Evolutionary conservation across 2,113 vertebrate genomes (phyloP), one percentile per base, ranked within the genome.

Genomic region (Megaceryle torquata): DNA sequence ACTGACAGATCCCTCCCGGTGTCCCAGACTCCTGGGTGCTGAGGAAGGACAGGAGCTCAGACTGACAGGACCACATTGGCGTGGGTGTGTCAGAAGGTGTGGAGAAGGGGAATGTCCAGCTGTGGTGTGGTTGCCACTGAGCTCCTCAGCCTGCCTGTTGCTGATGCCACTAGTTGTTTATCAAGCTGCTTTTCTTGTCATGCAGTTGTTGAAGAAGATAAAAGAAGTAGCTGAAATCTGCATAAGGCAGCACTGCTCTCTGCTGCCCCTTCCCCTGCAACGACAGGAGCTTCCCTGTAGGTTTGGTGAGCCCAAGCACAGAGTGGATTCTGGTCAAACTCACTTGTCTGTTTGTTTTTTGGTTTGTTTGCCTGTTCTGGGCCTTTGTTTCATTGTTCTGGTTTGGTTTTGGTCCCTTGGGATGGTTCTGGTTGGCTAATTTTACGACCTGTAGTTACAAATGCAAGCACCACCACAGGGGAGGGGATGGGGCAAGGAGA

Each of bases 51-150:
- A 53, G 31, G 44, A 81, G 80, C 84, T 75, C 44, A n/a, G 68
- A 9, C 25, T 0, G 1, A 17, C 15, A 11, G 5, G 43, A 31
- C 13, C 28, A 5, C 5, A 0, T 7, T 39, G 63, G 22, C 31
- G 4, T 28, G 4, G 28, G 17, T 13, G 10, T n/a, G 15, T 70
- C 8, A 29, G 28, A 22, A 65, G 64, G 16, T 53, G 56, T 50
- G 31, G 53, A 69, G 57, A 12, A 61, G 39, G 24, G 12, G 24
- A 31, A 2, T 24, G 5, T 25, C 71, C 71, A 65, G 11, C 43
- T 56, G 29, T 25, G 28, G 10, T 9, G 50, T 61, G 50, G 37
- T 37, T 83, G 29, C 50, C 4, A 1, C 4, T 35, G 57, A 29
- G 37, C 13, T 91, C 24, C 77, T 24, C 57, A 69, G 48, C 18